Percentiles rank a stretch among this genome's conserved stretches.
Evolutionary conservation across 2,888 invertebrate species (phyloP).

Genomic region (Drosophila nr. medialis): DNA sequence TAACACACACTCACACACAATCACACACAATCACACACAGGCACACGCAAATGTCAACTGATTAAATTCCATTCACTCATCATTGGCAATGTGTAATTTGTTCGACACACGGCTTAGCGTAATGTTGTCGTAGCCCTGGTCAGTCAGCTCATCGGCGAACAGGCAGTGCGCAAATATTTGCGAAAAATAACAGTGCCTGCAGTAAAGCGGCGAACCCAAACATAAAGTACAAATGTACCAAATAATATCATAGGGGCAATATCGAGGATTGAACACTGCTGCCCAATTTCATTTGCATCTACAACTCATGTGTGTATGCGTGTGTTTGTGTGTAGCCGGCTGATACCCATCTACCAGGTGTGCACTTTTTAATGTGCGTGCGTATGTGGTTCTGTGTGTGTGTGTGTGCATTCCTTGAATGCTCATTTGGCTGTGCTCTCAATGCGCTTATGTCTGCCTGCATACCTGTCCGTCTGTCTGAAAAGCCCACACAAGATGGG

Average conservation of each 20-base stretch:
- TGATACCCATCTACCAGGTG: conserved; percentile 37
- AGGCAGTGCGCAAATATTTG: conserved; percentile 9
- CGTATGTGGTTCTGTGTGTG: conserved; percentile 31
- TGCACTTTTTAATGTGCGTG: conserved; percentile 2
- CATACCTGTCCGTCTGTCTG: conserved; percentile 17
- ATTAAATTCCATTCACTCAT: neutral
- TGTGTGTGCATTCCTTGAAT: conserved; percentile 71
- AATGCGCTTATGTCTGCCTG: conserved; percentile 45
- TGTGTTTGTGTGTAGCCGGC: conserved; percentile 7
- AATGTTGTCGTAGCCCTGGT: conserved; percentile 19
- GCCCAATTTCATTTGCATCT: conserved; percentile 27
- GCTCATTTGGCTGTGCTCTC: conserved; percentile 63
- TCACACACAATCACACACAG: neutral
- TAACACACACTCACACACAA: neutral
- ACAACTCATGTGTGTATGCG: neutral
- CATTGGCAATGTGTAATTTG: neutral
- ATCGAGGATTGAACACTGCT: conserved; percentile 8
- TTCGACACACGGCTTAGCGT: neutral
- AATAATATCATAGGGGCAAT: conserved; percentile 63
- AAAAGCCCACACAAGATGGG: conserved; percentile 8
- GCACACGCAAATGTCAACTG: neutral
- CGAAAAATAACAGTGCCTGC: neutral
- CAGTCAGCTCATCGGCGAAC: neutral
- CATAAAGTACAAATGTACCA: conserved; percentile 66
- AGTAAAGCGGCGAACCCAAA: conserved; percentile 13